These are phyloP conservation scores for Uloborus plumipes DNA, from an alignment of 2,888 invertebrate species.

Conservation along the genomic window DNA sequence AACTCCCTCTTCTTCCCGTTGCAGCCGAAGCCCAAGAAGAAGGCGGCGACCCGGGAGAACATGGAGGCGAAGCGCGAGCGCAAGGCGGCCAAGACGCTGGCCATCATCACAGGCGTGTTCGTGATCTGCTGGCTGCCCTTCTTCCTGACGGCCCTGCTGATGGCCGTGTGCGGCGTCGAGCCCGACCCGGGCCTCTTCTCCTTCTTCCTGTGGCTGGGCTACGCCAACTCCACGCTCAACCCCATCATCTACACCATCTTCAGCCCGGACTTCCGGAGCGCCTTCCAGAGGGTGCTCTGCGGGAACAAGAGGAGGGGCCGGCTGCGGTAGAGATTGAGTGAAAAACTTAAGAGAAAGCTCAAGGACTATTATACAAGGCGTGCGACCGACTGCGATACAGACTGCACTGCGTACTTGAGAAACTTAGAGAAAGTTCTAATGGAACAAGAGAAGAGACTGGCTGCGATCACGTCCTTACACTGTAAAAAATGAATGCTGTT, in stretches of 20 bases:
- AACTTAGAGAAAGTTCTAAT: background rate
- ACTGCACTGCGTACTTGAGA: no score
- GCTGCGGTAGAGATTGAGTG: constrained; percentile 11
- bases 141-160: constrained; percentile 88
- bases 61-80: constrained; percentile 70
- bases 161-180: constrained; percentile 80
- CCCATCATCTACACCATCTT: constrained; percentile 82
- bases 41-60: constrained; percentile 66
- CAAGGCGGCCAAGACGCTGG: constrained; percentile 71
- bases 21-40: constrained; percentile 28
- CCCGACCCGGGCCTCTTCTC: constrained; percentile 82
- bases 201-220: constrained; percentile 90
- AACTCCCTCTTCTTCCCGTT: background rate
- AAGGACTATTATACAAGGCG: no score
- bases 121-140: constrained; percentile 96
- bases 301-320: constrained; percentile 29
- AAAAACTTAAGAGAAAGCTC: no score
- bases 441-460: no score
- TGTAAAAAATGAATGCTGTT: no score
- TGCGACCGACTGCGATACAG: no score
- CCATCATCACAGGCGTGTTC: constrained; percentile 68
- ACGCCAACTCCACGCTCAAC: constrained; percentile 91
- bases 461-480: no score
- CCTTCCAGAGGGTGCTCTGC: constrained; percentile 78
- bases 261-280: constrained; percentile 90